These are phyloP conservation scores for Dolichallabes microphthalmus DNA, from an alignment of 2,113 vertebrate species.

Conservation along the genomic window DNA sequence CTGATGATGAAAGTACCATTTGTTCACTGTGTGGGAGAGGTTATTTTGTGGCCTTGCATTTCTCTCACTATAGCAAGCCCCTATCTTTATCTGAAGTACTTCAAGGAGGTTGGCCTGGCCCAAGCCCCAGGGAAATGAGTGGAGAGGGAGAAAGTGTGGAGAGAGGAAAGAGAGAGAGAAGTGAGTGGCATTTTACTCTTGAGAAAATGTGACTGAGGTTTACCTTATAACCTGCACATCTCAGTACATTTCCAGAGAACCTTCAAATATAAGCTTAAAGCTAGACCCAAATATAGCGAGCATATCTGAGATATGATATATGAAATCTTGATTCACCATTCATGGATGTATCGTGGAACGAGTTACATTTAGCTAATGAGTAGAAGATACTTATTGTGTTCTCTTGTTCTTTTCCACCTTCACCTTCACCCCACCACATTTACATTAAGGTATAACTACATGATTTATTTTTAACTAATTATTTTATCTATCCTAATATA, in stretches of 20 bases:
- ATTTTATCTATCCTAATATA: background rate
- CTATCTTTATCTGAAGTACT: constrained; percentile 33
- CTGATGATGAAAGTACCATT: constrained; percentile 59
- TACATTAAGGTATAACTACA: background rate
- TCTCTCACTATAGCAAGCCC: constrained; percentile 22
- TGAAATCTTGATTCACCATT: background rate
- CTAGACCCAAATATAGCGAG: background rate
- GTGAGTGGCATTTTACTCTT: constrained; percentile 12
- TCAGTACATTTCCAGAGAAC: background rate
- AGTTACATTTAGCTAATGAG: background rate
- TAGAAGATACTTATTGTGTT: background rate
- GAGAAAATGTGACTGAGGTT: constrained; percentile 8
- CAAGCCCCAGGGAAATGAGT: background rate
- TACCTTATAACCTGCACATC: background rate
- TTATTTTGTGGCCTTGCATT: constrained; percentile 36
- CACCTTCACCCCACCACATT: background rate
- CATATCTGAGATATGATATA: background rate
- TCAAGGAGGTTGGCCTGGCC: constrained; percentile 22
- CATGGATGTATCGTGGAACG: background rate
- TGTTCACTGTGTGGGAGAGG: constrained; percentile 50
- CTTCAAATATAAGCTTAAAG: background rate
- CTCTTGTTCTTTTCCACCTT: background rate
- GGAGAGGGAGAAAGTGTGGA: constrained; percentile 9
- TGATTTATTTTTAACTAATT: background rate
- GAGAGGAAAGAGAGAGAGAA: background rate